Evolutionary conservation across 2,888 invertebrate genomes (phyloP), one percentile per base, ranked within the genome.

Genomic region (Schizaphis graminum): DNA sequence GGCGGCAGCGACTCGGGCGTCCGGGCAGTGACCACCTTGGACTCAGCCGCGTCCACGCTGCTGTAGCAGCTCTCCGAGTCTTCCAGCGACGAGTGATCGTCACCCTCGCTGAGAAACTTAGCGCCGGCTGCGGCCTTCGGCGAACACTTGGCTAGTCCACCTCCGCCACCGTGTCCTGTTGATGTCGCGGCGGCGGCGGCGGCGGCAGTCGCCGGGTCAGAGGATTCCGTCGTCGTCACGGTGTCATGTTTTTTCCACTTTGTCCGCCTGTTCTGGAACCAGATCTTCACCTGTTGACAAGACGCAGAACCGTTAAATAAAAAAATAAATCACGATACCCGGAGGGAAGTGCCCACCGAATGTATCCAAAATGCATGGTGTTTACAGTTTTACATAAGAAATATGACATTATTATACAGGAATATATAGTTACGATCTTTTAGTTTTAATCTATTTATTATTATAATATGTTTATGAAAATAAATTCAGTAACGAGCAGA

Each of bases 211-310:
- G 98, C 98, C 95, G 98, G 97, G 95, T 98, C 98, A 0, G 98
- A 98, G 4, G 98, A 98, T 96, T 98, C 98, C 41, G 98, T 97
- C 96, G 98, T 98, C 94, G 97, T 97, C 94, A 98, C 97, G 96
- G 98, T 98, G 96, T 99, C 99, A 96, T 98, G 98, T 96, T 99
- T 99, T 96, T 99, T 99, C 97, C 97, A 97, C 95, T 97, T 97
- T 47, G 97, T 97, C 94, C 97, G 96, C 96, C 99, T 97, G 96
- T 98, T 98, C 96, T 98, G 98, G 96, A 98, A 98, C 98, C 98
- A 98, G 95, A 98, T 98, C 96, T 98, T 98, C 95, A 98, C 98
- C 98, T 98, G 97, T 88, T 26, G 67, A 95, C 95, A 94, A 90
- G 92, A 95, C 44, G 89, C 93, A 91, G 21, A 53, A 57, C 8